Percentiles rank a stretch among this genome's conserved stretches.
These are phyloP conservation scores for Bubo blakistoni DNA, from an alignment of 2,113 vertebrate genomes.

Conservation along the genomic window DNA sequence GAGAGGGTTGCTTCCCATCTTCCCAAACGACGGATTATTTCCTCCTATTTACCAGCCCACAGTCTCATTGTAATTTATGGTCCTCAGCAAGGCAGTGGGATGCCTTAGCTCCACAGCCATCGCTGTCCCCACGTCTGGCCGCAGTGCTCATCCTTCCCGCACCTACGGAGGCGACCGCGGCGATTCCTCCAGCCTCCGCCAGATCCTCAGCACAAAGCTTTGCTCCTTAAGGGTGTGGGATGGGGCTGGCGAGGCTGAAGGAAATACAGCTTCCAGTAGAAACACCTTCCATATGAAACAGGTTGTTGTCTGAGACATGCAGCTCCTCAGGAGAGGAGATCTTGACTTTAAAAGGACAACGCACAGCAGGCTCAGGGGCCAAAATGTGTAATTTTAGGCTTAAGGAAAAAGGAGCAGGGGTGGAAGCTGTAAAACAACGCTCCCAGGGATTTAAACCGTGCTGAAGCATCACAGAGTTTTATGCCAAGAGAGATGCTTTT, in stretches of 20 bases:
- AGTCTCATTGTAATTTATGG: neutral
- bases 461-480: neutral
- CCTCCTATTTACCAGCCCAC: neutral
- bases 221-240: neutral
- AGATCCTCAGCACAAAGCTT: neutral
- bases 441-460: neutral
- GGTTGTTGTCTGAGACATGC: neutral
- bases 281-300: neutral
- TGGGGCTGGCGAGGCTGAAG: neutral
- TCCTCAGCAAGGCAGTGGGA: neutral
- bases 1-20: neutral
- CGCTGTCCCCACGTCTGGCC: rapidly evolving
- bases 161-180: neutral
- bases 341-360: conserved; percentile 15
- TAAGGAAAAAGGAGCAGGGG: neutral
- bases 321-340: neutral
- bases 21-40: neutral
- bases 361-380: neutral
- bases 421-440: neutral
- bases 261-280: neutral
- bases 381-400: neutral
- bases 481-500: neutral
- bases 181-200: neutral
- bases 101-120: neutral
- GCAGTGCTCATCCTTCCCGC: neutral